Base-by-base conservation (phyloP, 1,140 invertebrate genomes). In the Ceratitis capitata region DNA sequence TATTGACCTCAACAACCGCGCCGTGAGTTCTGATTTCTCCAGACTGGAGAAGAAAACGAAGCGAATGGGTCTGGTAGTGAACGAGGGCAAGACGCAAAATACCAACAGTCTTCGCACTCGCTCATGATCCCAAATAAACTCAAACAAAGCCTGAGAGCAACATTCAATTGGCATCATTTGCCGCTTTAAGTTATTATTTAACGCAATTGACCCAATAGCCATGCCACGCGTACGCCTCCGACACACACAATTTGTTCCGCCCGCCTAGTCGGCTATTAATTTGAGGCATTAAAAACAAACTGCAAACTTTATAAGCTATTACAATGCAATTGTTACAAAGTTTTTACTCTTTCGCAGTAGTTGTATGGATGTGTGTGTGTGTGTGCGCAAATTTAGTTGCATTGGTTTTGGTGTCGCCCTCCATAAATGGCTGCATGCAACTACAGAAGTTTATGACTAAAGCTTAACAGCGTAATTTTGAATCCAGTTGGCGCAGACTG, bases 321-420 rank as follows among this genome's bases (percentile, higher is more conserved):
- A 78, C n/a, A 78, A 78, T 78, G 69, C 69, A 78, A 78, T 78
- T 78, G 69, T 78, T 45, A 78, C 69, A 78, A 78, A 78, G 69
- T 78, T 78, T 78, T n/a, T 39, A 45, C 39, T 45, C 45, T 78
- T 78, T 32, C 23, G 23, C 9, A 14, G 69, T 78, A 56, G 6
- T 78, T 78, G 6, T 39, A n/a, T n/a, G n/a, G n/a, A n/a, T n/a
- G n/a, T n/a, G n/a, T n/a, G n/a, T n/a, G n/a, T n/a, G n/a, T n/a
- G n/a, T n/a, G n/a, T n/a, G n/a, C n/a, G n/a, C n/a, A n/a, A n/a
- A n/a, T n/a, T n/a, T n/a, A 39, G 39, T 78, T 78, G 69, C 69
- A 78, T 12, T 12, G 12, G 26, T 64, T 74, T 74, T 42, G 19
- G 64, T 42, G 16, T 23, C n/a, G 19, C 32, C 6, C 32, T 26